A percentile compares a stretch with the other conserved stretches of the same genome.
phyloP scores from a whole-genome alignment of 2,113 vertebrate species.

The human region DNA sequence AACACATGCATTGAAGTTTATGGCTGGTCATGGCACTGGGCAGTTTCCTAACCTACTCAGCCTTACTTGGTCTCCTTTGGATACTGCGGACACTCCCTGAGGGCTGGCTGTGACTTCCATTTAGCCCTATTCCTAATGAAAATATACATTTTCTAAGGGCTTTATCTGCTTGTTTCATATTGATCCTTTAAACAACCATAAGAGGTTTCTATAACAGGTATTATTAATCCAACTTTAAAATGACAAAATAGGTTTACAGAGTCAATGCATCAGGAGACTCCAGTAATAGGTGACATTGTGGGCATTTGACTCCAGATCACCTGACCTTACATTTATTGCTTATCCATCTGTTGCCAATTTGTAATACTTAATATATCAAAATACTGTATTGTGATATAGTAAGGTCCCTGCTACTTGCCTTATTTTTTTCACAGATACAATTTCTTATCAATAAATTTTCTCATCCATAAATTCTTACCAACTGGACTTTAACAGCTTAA shows the following conservation, averaged over 20 bases:
- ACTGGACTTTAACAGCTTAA: not conserved
- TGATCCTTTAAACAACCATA: not conserved
- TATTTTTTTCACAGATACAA: not conserved
- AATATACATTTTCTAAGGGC: not conserved
- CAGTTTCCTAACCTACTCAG: not conserved
- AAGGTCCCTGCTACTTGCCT: not conserved
- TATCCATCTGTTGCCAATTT: not conserved
- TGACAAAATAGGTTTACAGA: not conserved
- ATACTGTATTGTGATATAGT: not conserved
- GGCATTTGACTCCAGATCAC: not conserved
- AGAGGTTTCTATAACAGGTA: not conserved
- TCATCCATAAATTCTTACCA: not conserved
- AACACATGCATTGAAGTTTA: not conserved
- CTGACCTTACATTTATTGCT: not conserved
- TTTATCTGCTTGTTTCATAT: not conserved
- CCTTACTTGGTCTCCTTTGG: not conserved
- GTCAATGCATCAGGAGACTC: not conserved
- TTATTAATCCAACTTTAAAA: conserved; percentile 40
- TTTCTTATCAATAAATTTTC: not conserved
- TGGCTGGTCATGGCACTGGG: not conserved
- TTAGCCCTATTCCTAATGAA: conserved; percentile 9
- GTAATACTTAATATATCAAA: not conserved
- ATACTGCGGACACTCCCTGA: not conserved
- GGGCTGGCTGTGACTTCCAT: not conserved
- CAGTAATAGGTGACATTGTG: not conserved